Percentiles rank a stretch among this genome's conserved stretches.
These are phyloP conservation scores for Neotoma lepida DNA, from an alignment of 2,113 vertebrate genomes.

Conservation along the genomic window DNA sequence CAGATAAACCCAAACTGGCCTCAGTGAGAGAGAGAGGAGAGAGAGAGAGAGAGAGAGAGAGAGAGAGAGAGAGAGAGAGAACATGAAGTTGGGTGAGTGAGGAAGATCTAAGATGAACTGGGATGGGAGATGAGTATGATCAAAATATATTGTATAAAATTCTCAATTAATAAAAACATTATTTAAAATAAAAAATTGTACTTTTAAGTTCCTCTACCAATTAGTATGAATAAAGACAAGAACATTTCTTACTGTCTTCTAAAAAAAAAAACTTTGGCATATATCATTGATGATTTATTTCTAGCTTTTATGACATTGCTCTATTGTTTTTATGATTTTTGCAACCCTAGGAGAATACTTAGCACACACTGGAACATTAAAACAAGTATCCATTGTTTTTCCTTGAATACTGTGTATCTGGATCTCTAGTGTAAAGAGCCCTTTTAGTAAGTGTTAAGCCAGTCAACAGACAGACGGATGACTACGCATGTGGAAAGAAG, in stretches of 20 bases:
- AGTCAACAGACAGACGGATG: neutral
- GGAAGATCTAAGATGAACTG: neutral
- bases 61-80: neutral
- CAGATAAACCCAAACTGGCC: neutral
- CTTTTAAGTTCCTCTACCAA: neutral
- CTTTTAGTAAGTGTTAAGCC: conserved; percentile 35
- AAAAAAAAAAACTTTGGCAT: neutral
- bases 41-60: neutral
- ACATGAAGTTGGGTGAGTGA: neutral
- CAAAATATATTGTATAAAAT: neutral
- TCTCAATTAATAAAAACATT: neutral
- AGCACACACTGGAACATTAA: neutral
- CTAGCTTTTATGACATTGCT: neutral
- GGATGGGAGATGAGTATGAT: neutral
- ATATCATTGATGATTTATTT: conserved; percentile 26
- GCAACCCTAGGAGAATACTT: conserved; percentile 28
- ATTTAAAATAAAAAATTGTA: neutral
- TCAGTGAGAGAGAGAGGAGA: neutral
- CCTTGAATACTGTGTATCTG: conserved; percentile 24
- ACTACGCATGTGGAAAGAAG: neutral
- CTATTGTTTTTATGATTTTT: conserved; percentile 28
- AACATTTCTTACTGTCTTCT: neutral
- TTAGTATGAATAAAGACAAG: neutral
- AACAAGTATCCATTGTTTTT: conserved; percentile 32
- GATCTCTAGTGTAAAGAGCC: neutral